These are phyloP conservation scores for Dolichallabes microphthalmus DNA, from an alignment of 2,113 vertebrate genomes.

Conservation along the genomic window DNA sequence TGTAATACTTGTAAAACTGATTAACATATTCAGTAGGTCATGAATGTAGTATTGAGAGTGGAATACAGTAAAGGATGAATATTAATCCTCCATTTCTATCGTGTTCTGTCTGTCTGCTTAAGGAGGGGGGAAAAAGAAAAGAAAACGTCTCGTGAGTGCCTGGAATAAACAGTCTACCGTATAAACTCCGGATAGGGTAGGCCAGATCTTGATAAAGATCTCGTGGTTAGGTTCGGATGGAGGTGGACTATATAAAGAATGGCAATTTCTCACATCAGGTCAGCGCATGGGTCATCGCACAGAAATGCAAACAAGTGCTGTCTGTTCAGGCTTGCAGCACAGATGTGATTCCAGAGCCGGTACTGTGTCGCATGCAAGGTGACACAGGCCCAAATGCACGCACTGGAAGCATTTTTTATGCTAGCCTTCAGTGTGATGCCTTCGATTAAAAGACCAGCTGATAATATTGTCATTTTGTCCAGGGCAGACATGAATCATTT, in stretches of 20 bases:
- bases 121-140: conserved; percentile 36
- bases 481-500: neutral
- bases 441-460: conserved; percentile 53
- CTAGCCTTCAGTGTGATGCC: conserved; percentile 61
- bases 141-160: conserved; percentile 64
- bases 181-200: conserved; percentile 32
- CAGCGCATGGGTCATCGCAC: conserved; percentile 57
- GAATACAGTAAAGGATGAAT: conserved; percentile 59
- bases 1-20: neutral
- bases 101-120: conserved; percentile 58
- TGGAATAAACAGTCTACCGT: conserved; percentile 49
- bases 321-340: conserved; percentile 43
- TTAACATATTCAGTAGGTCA: neutral
- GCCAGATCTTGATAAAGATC: conserved; percentile 29
- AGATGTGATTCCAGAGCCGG: conserved; percentile 56
- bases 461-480: conserved; percentile 46
- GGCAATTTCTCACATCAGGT: conserved; percentile 48
- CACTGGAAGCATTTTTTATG: conserved; percentile 67
- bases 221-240: conserved; percentile 31
- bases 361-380: conserved; percentile 64
- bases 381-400: conserved; percentile 62
- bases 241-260: conserved; percentile 47
- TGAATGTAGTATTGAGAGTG: neutral
- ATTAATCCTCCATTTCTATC: conserved; percentile 2
- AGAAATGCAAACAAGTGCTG: conserved; percentile 66